Base-by-base conservation (phyloP, 2,797 vertebrate genomes). In the Sarcophilus harrisii region DNA sequence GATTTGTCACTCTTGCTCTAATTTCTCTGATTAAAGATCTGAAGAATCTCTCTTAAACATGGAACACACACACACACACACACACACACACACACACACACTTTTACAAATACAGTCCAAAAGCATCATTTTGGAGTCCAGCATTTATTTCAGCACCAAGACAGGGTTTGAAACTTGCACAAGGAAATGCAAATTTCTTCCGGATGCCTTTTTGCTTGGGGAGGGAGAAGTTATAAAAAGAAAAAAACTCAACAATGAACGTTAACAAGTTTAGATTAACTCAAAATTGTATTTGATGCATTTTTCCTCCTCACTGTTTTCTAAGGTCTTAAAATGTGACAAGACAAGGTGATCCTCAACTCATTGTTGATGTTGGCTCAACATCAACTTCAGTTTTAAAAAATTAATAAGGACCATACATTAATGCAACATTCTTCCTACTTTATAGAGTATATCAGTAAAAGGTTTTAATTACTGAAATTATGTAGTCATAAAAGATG, bases 381-480 rank as follows among this genome's bases (percentile, higher is more conserved):
- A 97, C 97, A 97, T 98, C 94, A 97, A 97, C 96, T 96, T 96
- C 97, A 93, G 90, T 95, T 97, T 98, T 97, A 96, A 96, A 98
- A 98, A 98, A 97, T 96, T 95, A 97, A 90, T 97, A 98, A 98
- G 92, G 93, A 91, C 93, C 93, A 58, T 93, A 90, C 93, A 95
- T 97, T 97, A 96, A 95, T 93, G 57, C 95, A 98, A 96, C 96
- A 97, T 97, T 97, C 97, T 98, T 95, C 93, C 96, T 30, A 2
- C 93, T 98, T 96, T 92, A 92, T 96, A 96, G 97, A 91, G 18
- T 57, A 58, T 97, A 96, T 97, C 98, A 98, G 97, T 94, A 97
- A 55, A 98, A 97, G 97, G 96, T 97, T 98, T 98, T 98, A 98
- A 98, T 98, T 98, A 98, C 96, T 96, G 92, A 98, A 98, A 98